phyloP scores from a whole-genome alignment of 2,888 invertebrate genomes.

The Drosophila borborema region DNA sequence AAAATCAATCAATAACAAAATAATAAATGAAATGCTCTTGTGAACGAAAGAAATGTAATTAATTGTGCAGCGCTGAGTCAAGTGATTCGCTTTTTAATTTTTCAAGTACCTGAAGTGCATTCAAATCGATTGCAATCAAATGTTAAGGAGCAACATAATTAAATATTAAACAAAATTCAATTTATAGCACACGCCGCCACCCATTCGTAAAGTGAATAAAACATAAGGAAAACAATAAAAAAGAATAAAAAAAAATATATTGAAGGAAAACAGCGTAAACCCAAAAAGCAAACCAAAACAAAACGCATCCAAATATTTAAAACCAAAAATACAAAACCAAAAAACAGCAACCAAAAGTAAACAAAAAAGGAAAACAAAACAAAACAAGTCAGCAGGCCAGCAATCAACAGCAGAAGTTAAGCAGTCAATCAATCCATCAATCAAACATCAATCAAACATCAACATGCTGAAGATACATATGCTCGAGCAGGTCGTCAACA shows the following conservation, averaged over 20 bases:
- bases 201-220: conserved; percentile 45
- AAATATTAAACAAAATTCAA: conserved; percentile 5
- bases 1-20: neutral
- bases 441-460: conserved; percentile 8
- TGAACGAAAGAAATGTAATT: conserved; percentile 55
- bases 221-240: conserved; percentile 12
- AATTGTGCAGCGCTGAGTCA: conserved; percentile 28
- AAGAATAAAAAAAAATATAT: neutral
- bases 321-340: conserved; percentile 67
- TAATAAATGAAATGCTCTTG: conserved; percentile 26
- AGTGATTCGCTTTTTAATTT: neutral
- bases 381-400: conserved; percentile 11
- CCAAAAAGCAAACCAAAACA: conserved; percentile 45
- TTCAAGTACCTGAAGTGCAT: conserved; percentile 23
- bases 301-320: conserved; percentile 60
- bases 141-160: conserved; percentile 17
- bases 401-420: conserved; percentile 23
- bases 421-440: conserved; percentile 43
- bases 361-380: conserved; percentile 7
- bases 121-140: conserved; percentile 39
- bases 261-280: conserved; percentile 26
- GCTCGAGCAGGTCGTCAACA: conserved; percentile 90
- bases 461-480: conserved; percentile 91
- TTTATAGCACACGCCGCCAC: conserved; percentile 22
- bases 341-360: conserved; percentile 42